Evolutionary conservation across 2,797 vertebrate species (phyloP), one percentile per base, ranked within the genome.

Genomic region (Enteromius viviparus): DNA sequence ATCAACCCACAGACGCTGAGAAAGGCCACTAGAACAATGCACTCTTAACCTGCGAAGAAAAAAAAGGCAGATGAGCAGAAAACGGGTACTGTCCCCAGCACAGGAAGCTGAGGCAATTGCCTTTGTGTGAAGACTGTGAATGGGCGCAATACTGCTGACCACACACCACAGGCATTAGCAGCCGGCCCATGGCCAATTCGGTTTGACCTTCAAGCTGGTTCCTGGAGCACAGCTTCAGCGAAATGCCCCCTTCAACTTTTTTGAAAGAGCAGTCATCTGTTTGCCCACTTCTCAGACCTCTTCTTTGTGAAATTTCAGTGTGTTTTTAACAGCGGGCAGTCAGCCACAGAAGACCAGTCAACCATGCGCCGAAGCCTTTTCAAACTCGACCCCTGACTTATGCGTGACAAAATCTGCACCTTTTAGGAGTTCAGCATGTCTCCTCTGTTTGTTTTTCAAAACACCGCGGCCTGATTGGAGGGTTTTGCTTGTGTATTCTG

Each of bases 111-210:
- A 89, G 88, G 91, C 89, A 71, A 62, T 42, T 77, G 90, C 92
- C 93, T 94, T 94, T 91, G 91, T 88, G n/a, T 85, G 82, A 74
- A 87, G 85, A 82, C 86, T 65, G 77, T 86, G 88, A 91, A 86
- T 88, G 88, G 87, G 74, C 83, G 89, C 85, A 88, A 89, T 89
- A 92, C 82, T 91, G 93, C 92, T 94, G 94, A 94, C 93, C 92
- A 89, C 92, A 93, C 93, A 91, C 92, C 92, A 91, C 93, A 92
- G 90, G 89, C 90, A 89, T 94, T 93, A 90, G 89, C 90, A 89
- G 87, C 84, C 78, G 34, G 87, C 8, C 47, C 90, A 87, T 87
- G 87, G 90, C 88, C 91, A 90, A 92, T 92, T 91, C 40, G 77
- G 82, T 87, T 86, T 87, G 86, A 89, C 87, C 87, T 90, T 90